Evolutionary conservation across 2,113 vertebrate species (phyloP).

Genomic region (Meleagris gallopavo): DNA sequence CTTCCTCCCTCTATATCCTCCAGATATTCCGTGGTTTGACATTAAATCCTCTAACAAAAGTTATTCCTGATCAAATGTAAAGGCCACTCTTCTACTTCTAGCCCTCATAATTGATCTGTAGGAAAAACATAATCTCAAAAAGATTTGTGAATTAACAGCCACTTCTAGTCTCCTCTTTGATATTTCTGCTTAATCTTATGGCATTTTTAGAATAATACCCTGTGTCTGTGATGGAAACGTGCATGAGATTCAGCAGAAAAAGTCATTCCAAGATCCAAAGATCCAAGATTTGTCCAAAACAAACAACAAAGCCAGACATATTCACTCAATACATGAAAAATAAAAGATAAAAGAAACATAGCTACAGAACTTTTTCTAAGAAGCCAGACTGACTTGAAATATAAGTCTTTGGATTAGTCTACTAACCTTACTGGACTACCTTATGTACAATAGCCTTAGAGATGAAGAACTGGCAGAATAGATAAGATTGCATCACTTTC

Average conservation of each 20-base stretch:
- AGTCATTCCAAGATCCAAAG: constrained; percentile 12
- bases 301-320: not conserved
- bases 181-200: constrained; percentile 9
- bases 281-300: not conserved
- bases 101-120: not conserved
- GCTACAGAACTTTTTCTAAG: not conserved
- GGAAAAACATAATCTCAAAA: not conserved
- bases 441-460: not conserved
- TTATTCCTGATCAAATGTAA: not conserved
- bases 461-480: not conserved
- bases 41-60: not conserved
- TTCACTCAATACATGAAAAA: not conserved
- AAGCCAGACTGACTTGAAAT: not conserved
- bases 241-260: not conserved
- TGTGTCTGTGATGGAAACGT: constrained; percentile 3
- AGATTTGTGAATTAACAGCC: constrained; percentile 16
- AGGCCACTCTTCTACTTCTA: not conserved
- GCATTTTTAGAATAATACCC: not conserved
- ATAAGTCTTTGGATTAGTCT: not conserved
- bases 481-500: not conserved
- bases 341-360: not conserved
- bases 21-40: not conserved
- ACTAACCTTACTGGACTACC: not conserved
- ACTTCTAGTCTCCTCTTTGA: not conserved
- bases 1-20: not conserved